These are phyloP conservation scores for Clavelina lepadiformis DNA, from an alignment of 23 tunicate species.

Conservation along the genomic window DNA sequence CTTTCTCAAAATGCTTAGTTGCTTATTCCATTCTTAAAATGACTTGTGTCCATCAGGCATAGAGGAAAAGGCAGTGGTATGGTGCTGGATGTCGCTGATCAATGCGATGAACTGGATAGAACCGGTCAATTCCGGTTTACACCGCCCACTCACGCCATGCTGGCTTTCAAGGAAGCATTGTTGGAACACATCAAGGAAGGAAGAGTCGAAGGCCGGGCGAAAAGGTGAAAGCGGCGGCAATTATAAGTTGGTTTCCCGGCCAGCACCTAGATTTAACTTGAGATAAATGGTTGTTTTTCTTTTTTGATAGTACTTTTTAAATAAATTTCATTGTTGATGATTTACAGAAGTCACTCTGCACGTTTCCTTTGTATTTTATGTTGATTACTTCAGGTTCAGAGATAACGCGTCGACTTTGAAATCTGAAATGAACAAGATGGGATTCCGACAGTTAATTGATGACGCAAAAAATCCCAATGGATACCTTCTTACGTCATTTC, in stretches of 20 bases:
- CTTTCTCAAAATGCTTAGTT: too few relatives aligned
- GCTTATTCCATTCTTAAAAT: background rate
- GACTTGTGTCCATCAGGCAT: constrained; percentile 1
- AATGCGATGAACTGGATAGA: constrained; percentile 18
- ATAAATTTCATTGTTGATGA: too few relatives aligned
- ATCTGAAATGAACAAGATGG: constrained; percentile 24
- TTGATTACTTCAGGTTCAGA: background rate
- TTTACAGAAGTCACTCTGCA: too few relatives aligned
- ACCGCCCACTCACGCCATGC: constrained; percentile 43
- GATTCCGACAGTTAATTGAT: constrained; percentile 1
- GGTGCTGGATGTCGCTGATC: constrained; percentile 24
- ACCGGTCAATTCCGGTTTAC: constrained; percentile 30
- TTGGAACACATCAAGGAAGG: constrained; percentile 35
- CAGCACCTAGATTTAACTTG: too few relatives aligned
- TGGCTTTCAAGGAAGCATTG: constrained; percentile 28
- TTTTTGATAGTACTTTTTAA: too few relatives aligned
- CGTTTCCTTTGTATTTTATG: background rate
- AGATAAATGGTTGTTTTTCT: too few relatives aligned
- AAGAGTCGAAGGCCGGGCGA: constrained; percentile 14
- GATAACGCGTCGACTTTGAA: constrained; percentile 4
- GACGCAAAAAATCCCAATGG: constrained; percentile 7
- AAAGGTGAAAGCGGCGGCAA: constrained; percentile 24
- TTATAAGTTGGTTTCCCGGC: too few relatives aligned
- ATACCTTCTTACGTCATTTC: constrained; percentile 20
- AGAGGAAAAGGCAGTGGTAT: constrained; percentile 8